Evolutionary conservation across 2,113 vertebrate species (phyloP).

Genomic region (Malaclemys terrapin): DNA sequence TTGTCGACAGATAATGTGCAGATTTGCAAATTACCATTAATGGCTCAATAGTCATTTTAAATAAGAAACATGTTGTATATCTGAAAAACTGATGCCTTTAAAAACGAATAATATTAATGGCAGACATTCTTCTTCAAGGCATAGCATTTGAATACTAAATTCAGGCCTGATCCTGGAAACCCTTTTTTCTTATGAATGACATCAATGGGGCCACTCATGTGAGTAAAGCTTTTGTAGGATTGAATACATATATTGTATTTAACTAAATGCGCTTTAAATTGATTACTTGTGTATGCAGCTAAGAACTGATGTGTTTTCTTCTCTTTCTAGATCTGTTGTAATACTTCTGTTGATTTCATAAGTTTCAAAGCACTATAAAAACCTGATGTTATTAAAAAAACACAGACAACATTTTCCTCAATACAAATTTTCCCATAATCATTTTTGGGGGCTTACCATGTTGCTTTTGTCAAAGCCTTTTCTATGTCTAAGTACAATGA

Average conservation of each 20-base stretch:
- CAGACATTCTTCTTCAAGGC: not conserved
- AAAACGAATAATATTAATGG: constrained; percentile 17
- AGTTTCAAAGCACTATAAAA: constrained; percentile 6
- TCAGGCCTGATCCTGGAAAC: not conserved
- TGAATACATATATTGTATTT: not conserved
- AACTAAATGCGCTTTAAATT: not conserved
- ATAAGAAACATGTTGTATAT: not conserved
- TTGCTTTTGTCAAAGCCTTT: constrained; percentile 95
- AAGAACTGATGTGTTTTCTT: accelerated
- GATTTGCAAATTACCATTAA: constrained; percentile 16
- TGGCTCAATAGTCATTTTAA: not conserved
- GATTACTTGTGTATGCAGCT: not conserved
- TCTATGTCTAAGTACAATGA: constrained; percentile 67
- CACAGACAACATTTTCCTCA: constrained; percentile 43
- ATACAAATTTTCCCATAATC: constrained; percentile 1
- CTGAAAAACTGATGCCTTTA: constrained; percentile 41
- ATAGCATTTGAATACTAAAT: not conserved
- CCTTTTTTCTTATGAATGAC: accelerated
- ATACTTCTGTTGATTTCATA: constrained; percentile 25
- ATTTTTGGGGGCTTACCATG: constrained; percentile 24
- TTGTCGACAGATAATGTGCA: not conserved
- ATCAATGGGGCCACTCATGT: not conserved
- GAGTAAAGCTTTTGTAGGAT: not conserved
- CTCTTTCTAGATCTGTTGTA: not conserved
- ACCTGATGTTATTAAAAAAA: constrained; percentile 17